Evolutionary conservation across 1,140 invertebrate species (phyloP).

Genomic region (Trichonephila clavipes): DNA sequence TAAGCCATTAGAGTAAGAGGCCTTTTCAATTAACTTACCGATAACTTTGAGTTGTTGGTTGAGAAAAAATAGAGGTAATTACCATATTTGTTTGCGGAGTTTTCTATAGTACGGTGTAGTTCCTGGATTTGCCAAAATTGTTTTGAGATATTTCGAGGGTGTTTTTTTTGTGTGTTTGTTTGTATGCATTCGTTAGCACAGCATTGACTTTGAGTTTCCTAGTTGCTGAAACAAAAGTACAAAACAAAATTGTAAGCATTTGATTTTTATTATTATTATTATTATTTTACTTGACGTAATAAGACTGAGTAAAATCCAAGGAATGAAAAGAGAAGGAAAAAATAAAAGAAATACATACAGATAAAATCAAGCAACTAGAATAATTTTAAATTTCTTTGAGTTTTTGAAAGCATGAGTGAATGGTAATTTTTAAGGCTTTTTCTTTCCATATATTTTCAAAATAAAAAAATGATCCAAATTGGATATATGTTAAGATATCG

Average conservation of each 20-base stretch:
- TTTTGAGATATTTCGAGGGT: not conserved
- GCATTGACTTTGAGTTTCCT: not conserved
- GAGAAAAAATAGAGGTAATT: slow-evolving; percentile 37
- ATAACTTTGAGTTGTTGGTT: slow-evolving; percentile 37
- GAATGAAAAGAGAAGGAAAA: no score
- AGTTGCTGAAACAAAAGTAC: not conserved
- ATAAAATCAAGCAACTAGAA: no score
- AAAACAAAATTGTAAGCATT: not conserved
- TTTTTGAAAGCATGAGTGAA: no score
- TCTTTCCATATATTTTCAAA: no score
- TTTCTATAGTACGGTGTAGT: not conserved
- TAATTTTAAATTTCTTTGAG: no score
- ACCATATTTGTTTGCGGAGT: slow-evolving; percentile 28
- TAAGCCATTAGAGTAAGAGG: slow-evolving; percentile 45
- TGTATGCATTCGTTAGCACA: no score
- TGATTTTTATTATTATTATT: not conserved
- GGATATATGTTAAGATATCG: no score
- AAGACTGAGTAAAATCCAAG: no score
- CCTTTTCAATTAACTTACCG: slow-evolving; percentile 56
- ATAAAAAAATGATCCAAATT: no score
- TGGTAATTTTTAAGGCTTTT: no score
- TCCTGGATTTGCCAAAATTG: not conserved
- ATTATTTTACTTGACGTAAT: not conserved
- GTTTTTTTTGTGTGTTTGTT: not conserved
- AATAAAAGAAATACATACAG: no score